Evolutionary conservation across 2,888 invertebrate genomes (phyloP), one percentile per base, ranked within the genome.

Genomic region (Myopa testacea): DNA sequence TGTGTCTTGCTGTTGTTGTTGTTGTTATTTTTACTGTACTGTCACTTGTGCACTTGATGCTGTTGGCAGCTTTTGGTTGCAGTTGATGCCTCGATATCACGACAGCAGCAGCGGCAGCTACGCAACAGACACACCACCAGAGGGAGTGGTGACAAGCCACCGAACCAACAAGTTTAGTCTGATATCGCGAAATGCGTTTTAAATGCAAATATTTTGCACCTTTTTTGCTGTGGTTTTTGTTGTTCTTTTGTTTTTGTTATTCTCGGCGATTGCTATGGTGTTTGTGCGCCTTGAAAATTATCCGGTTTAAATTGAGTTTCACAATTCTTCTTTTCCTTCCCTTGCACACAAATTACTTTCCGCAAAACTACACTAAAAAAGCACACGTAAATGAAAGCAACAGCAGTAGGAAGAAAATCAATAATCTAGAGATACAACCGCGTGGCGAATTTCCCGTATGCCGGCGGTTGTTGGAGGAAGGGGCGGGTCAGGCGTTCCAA

Each of bases 171-270:
- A 72, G 72, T 72, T 72, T 72, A 38, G 58, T 60, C n/a, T 38
- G 60, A 60, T n/a, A 55, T 72, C n/a, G 38, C 7, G 37, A 70
- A 72, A 37, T 72, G 58, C 60, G 58, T 72, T 72, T 72, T 40
- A n/a, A 60, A 72, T 72, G 72, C 72, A 72, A 72, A 72, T 72
- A 72, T 72, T 60, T 69, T 69, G 52, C 69, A 52, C 69, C 14
- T 69, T n/a, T 19, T 34, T 72, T 37, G 52, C 37, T 8, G 71
- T 55, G 38, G 71, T 37, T 60, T 37, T 72, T 72, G 60, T 12
- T 60, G 58, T 62, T 71, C 10, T 45, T 69, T 3, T 45, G 16
- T 34, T 1, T 45, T 38, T 50, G 45, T 19, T 69, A 12, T 50
- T 65, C 37, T 45, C 26, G 16, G 12, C 26, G 40, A 67, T 34